phyloP scores from a whole-genome alignment of 1,140 invertebrate species.

The Gonatopus flavifemur region DNA sequence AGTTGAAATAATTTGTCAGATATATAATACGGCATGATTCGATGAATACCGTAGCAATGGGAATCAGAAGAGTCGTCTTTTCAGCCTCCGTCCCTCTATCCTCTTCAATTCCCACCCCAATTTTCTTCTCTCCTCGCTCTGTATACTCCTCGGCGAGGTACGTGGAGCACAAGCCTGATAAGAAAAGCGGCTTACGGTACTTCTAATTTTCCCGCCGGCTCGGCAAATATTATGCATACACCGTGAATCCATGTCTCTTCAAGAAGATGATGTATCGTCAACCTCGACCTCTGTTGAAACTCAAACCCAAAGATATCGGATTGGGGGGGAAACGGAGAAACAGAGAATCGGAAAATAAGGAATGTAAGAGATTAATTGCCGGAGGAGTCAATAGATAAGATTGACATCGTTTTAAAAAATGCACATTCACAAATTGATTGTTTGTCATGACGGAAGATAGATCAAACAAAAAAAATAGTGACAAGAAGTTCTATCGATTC shows the following conservation, averaged over 20 bases:
- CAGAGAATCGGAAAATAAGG: too few relatives aligned
- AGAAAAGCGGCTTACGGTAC: constrained; percentile 53
- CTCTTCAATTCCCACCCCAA: constrained; percentile 13
- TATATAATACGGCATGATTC: too few relatives aligned
- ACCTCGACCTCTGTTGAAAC: constrained; percentile 49
- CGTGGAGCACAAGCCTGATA: constrained; percentile 49
- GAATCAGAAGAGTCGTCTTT: too few relatives aligned
- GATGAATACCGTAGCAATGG: too few relatives aligned
- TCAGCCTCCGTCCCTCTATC: constrained; percentile 2
- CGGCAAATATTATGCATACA: constrained; percentile 54
- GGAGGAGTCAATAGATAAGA: too few relatives aligned
- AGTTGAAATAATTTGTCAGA: too few relatives aligned
- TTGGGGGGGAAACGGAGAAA: constrained; percentile 14
- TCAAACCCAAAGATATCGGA: constrained; percentile 32
- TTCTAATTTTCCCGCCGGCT: constrained; percentile 53
- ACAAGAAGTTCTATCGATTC: too few relatives aligned
- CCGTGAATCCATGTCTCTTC: constrained; percentile 51
- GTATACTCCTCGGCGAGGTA: constrained; percentile 16
- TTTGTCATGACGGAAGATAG: too few relatives aligned
- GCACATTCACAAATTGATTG: too few relatives aligned
- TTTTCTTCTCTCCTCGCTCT: constrained; percentile 10
- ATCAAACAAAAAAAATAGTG: too few relatives aligned
- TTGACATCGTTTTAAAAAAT: too few relatives aligned
- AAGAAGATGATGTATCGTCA: constrained; percentile 47
- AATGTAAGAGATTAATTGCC: too few relatives aligned